Evolutionary conservation across 2,113 vertebrate species (phyloP), one percentile per base, ranked within the genome.

Genomic region (Silurus meridionalis): DNA sequence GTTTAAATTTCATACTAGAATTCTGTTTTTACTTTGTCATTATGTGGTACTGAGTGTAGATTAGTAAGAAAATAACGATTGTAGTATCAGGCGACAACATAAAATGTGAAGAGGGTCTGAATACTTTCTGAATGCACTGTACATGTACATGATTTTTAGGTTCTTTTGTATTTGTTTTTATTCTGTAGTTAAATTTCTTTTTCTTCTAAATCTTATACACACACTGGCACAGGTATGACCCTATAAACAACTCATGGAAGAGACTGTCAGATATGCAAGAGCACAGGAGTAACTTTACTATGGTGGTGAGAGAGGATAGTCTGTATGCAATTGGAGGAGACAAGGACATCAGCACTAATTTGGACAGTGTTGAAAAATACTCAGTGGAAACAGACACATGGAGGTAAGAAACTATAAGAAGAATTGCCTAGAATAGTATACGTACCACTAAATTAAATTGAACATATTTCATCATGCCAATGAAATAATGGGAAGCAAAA

Each of bases 271-370:
- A 95, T 87, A 94, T 96, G 95, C 91, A 88, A 46, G 94, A 95
- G 86, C 84, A 87, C 1, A 92, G 95, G 85, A 96, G 95, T 83
- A 95, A 94, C 89, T 94, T 95, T 69, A 91, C 90, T 19, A 2
- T 93, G 21, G 90, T 93, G 83, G 92, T 90, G 9, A 85, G 86
- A 5, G 85, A 81, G 8, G 78, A 85, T 0, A 66, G 10, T 0
- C 91, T 96, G 52, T 95, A 93, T 21, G 94, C 94, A 60, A 91
- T 95, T 14, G 95, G 94, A 78, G 95, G 95, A 87, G 95, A 96
- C 83, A 92, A 87, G 60, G 91, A 95, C 85, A 91, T 94, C 80
- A 92, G 92, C 81, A 92, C 86, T 87, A 95, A 95, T 60, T 21
- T 93, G 48, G 91, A 94, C 85, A 95, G 90, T 6, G 94, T 95